A percentile compares a stretch with the other conserved stretches of the same genome.
Evolutionary conservation across 2,113 vertebrate species (phyloP).

Genomic region (Burhinus bistriatus): DNA sequence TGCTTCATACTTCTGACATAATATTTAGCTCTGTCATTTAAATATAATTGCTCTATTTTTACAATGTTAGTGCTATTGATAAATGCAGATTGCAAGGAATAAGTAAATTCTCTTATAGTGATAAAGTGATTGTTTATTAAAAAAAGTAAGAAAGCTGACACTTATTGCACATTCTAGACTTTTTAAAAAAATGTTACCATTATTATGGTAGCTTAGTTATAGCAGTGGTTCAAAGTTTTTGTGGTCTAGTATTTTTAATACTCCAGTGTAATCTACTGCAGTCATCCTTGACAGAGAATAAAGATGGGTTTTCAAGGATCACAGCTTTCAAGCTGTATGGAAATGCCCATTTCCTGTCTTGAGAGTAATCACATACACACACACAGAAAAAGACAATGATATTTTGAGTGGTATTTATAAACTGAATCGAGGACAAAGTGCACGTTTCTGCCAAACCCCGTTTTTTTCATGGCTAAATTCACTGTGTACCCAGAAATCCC

Average conservation of each 20-base stretch:
- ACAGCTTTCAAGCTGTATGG: constrained; percentile 23
- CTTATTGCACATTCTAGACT: background rate
- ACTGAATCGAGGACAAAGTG: background rate
- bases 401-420: constrained; percentile 22
- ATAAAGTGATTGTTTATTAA: background rate
- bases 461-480: background rate
- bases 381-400: background rate
- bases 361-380: background rate
- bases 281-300: constrained; percentile 34
- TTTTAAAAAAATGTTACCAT: background rate
- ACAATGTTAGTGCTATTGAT: constrained; percentile 62
- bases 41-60: constrained; percentile 72
- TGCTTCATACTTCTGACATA: constrained; percentile 70
- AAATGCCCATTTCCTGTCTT: constrained; percentile 16
- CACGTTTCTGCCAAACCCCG: background rate
- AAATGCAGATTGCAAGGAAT: constrained; percentile 58
- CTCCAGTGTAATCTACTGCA: background rate
- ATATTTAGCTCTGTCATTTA: constrained; percentile 74
- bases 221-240: background rate
- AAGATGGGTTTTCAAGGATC: constrained; percentile 29
- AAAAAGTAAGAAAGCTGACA: background rate
- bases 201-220: background rate
- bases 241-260: constrained; percentile 48
- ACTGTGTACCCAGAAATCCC: background rate
- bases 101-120: constrained; percentile 21